These are phyloP conservation scores for Sesamia inferens DNA, from an alignment of 2,888 invertebrate species.

Conservation along the genomic window DNA sequence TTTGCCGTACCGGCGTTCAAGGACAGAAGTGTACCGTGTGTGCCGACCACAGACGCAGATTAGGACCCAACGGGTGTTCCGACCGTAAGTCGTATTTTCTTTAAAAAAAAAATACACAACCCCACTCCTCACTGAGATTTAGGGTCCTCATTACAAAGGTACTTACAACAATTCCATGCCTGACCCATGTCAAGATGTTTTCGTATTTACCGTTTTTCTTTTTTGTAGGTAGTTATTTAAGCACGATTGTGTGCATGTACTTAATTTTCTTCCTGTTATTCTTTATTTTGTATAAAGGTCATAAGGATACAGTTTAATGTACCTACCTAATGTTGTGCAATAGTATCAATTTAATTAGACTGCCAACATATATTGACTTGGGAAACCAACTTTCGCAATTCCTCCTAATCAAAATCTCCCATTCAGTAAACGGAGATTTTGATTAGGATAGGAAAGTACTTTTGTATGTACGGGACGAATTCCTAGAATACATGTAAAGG, in stretches of 20 bases:
- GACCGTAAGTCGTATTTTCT: conserved; percentile 82
- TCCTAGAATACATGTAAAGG: conserved; percentile 29
- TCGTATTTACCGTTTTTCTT: conserved; percentile 67
- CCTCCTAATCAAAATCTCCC: conserved; percentile 33
- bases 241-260: conserved; percentile 40
- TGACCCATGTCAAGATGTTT: conserved; percentile 73
- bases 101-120: conserved; percentile 57
- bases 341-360: conserved; percentile 34
- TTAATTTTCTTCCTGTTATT: conserved; percentile 45
- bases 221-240: conserved; percentile 56
- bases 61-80: conserved; percentile 92
- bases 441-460: conserved; percentile 41
- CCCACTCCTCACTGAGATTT: conserved; percentile 61
- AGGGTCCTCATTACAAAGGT: conserved; percentile 65
- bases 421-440: conserved; percentile 40
- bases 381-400: conserved; percentile 13
- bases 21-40: conserved; percentile 97
- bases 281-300: conserved; percentile 18
- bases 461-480: conserved; percentile 26
- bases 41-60: conserved; percentile 93
- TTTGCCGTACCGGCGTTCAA: conserved; percentile 95
- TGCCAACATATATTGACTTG: conserved; percentile 18
- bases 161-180: conserved; percentile 67
- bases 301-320: conserved; percentile 1
- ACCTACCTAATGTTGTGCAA: neutral